Conservation (phyloP, 2,888 invertebrate species). For the Drosophila affinis region DNA sequence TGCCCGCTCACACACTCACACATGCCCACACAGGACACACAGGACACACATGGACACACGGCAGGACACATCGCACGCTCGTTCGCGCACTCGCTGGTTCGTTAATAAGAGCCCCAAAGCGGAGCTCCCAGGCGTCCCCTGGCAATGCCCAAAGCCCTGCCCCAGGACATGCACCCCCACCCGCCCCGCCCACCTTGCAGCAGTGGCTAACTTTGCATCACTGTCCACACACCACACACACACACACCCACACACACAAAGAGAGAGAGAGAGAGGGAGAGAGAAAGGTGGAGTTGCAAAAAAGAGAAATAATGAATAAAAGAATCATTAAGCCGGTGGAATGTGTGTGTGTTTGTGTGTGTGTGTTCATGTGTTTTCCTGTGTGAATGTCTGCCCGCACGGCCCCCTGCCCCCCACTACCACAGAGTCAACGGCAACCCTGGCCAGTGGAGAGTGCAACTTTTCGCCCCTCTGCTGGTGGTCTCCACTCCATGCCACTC, state of each 20-base stretch:
- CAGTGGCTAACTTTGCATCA: conserved; percentile 71
- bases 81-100: conserved; percentile 70
- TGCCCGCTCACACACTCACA: conserved; percentile 20
- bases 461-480: conserved; percentile 16
- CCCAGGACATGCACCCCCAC: conserved; percentile 7
- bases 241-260: too few species aligned
- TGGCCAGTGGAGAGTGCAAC: conserved; percentile 46
- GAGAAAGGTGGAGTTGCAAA: conserved; percentile 19
- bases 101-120: conserved; percentile 74
- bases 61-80: conserved; percentile 60
- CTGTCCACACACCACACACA: conserved; percentile 64
- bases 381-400: background rate
- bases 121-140: conserved; percentile 30
- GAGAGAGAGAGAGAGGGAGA: background rate
- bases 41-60: conserved; percentile 24
- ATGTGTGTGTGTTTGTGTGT: conserved; percentile 21
- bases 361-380: background rate
- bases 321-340: conserved; percentile 76
- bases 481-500: background rate
- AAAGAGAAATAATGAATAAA: conserved; percentile 76
- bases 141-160: conserved; percentile 12
- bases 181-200: conserved; percentile 14
- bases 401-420: background rate
- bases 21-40: conserved; percentile 5
- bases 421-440: conserved; percentile 17